phyloP scores from a whole-genome alignment of 2,113 vertebrate species.

The Oceanites oceanicus region DNA sequence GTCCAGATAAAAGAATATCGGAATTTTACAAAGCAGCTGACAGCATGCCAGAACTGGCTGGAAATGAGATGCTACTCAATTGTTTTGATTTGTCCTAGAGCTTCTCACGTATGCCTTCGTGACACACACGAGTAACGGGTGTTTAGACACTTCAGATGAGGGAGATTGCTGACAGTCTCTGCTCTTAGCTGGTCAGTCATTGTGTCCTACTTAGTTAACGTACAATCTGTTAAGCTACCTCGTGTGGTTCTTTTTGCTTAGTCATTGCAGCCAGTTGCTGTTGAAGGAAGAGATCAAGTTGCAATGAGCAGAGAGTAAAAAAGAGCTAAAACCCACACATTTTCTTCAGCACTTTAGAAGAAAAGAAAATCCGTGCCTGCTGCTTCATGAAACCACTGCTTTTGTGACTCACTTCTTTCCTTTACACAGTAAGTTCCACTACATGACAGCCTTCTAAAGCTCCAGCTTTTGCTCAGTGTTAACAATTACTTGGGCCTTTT shows the following conservation, averaged over 20 bases:
- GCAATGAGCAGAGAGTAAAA: background rate
- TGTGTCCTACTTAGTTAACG: background rate
- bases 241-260: background rate
- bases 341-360: background rate
- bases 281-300: background rate
- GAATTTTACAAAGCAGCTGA: background rate
- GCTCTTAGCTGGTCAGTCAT: background rate
- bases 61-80: background rate
- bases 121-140: fast-evolving
- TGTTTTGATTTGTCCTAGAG: background rate
- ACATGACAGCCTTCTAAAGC: background rate
- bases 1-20: background rate
- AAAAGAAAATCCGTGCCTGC: background rate
- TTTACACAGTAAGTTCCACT: background rate
- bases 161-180: background rate
- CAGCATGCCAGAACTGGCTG: background rate
- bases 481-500: background rate
- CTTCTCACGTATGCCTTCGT: background rate
- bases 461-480: background rate
- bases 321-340: background rate
- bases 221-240: background rate
- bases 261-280: background rate
- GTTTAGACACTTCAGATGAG: background rate
- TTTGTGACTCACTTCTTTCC: background rate
- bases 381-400: background rate